Base-by-base conservation (phyloP, 2,888 invertebrate species). In the Macrophya annulata region DNA sequence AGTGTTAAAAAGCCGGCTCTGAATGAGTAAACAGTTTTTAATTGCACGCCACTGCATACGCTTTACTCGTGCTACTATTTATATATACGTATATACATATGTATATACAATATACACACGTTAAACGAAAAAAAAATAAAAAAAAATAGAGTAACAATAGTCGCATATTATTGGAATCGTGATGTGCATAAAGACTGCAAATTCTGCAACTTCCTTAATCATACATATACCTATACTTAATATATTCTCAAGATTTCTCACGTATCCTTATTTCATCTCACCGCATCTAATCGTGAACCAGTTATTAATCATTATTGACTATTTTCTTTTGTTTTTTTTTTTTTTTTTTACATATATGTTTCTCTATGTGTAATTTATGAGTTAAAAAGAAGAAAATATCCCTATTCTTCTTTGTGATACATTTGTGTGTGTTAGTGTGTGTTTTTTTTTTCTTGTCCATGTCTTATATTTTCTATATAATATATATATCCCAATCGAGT, bases 11-110 rank as follows among this genome's bases (percentile, higher is more conserved):
- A 92, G 91, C 91, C 91, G 90, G 87, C 89, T 87, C 90, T 93
- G 93, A 93, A 93, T 93, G 93, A 93, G 93, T 93, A 93, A 93
- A 93, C 93, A 93, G 92, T 93, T 93, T 93, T 93, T 93, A 93
- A 93, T 93, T 93, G 92, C 92, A 91, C 90, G 90, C 91, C 90
- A 91, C 90, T 91, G 92, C 40, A 74, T 74, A 55, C 17, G 89
- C 88, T 89, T 88, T 88, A 86, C 87, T 87, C 89, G 86, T 87
- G 88, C 89, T 37, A 68, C 68, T 68, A 68, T 84, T 84, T 72
- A 65, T 85, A 72, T 55, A 81, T 62, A 74, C 68, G 55, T 62
- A 82, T 81, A 82, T 62, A 2, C 21, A 62, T 62, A 62, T 37
- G 31, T 37, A 37, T 37, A 37, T 68, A 37, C 17, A 68, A 68